A percentile compares a stretch with the other conserved stretches of the same genome.
Conservation (phyloP, 2,113 vertebrate species). For the Aptenodytes forsteri region DNA sequence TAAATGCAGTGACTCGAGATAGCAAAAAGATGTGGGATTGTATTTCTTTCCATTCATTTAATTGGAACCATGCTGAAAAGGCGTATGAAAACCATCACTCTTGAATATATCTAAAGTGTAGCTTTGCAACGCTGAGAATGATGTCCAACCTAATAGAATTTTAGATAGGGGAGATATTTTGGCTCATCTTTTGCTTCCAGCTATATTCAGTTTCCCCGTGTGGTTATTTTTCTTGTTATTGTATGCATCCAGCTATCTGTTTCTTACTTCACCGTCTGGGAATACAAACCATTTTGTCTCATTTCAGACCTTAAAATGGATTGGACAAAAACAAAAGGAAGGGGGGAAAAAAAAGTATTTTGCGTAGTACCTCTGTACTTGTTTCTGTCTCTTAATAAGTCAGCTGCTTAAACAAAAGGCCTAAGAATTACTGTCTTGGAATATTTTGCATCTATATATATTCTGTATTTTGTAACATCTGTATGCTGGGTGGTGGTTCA, state of each 20-base stretch:
- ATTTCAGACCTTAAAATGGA: constrained; percentile 36
- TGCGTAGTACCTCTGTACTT: background rate
- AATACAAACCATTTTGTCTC: constrained; percentile 49
- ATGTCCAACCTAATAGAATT: constrained; percentile 34
- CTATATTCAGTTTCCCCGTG: constrained; percentile 8
- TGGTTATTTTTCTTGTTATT: constrained; percentile 43
- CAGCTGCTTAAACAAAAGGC: background rate
- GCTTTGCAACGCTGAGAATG: background rate
- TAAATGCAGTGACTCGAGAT: background rate
- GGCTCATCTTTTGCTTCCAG: constrained; percentile 36
- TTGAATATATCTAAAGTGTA: background rate
- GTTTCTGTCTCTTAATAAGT: background rate
- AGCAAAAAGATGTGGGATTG: constrained; percentile 49
- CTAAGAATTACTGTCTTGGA: background rate
- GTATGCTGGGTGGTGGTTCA: background rate
- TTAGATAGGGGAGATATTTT: constrained; percentile 39
- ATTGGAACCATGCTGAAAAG: constrained; percentile 48
- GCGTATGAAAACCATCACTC: constrained; percentile 34
- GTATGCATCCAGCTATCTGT: constrained; percentile 30
- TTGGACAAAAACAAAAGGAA: background rate
- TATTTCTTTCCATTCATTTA: constrained; percentile 52
- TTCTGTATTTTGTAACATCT: background rate
- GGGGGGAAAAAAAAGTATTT: background rate
- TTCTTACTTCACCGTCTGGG: constrained; percentile 59
- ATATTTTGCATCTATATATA: background rate